Conservation (phyloP, 1,140 invertebrate genomes). For the Plutomurus gul region DNA sequence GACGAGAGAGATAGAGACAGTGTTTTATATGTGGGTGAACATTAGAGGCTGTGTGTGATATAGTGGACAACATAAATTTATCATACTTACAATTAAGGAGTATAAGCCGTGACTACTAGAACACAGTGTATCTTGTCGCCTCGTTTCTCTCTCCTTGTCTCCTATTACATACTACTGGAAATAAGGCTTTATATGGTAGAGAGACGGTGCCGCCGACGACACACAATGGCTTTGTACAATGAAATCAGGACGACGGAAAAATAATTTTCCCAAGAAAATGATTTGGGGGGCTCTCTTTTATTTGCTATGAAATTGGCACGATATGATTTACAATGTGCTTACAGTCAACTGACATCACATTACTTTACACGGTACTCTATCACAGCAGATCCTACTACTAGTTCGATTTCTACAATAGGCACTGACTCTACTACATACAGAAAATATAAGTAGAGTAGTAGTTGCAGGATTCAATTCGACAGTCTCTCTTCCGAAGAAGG, state of each 20-base stretch:
- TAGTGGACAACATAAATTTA: not conserved
- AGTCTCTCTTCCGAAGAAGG: too few relatives aligned
- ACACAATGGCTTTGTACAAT: slow-evolving; percentile 1
- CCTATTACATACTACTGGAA: too few relatives aligned
- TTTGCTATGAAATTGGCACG: not conserved
- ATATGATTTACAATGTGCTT: not conserved
- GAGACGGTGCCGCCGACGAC: not conserved
- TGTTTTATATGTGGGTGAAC: not conserved
- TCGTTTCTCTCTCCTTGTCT: not conserved
- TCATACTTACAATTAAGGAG: not conserved
- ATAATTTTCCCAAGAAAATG: not conserved
- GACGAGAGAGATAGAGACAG: not conserved
- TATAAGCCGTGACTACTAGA: too few relatives aligned
- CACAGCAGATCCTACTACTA: not conserved
- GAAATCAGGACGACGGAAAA: slow-evolving; percentile 8
- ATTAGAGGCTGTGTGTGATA: not conserved
- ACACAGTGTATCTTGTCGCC: too few relatives aligned
- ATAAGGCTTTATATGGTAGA: not conserved
- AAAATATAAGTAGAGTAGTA: too few relatives aligned
- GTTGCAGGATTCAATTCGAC: too few relatives aligned
- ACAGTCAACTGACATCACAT: not conserved
- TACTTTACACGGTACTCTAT: not conserved
- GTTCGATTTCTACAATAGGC: too few relatives aligned
- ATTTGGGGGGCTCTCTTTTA: not conserved
- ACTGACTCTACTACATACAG: too few relatives aligned